phyloP scores from a whole-genome alignment of 2,113 vertebrate species.

The Pelmatolapia mariae region DNA sequence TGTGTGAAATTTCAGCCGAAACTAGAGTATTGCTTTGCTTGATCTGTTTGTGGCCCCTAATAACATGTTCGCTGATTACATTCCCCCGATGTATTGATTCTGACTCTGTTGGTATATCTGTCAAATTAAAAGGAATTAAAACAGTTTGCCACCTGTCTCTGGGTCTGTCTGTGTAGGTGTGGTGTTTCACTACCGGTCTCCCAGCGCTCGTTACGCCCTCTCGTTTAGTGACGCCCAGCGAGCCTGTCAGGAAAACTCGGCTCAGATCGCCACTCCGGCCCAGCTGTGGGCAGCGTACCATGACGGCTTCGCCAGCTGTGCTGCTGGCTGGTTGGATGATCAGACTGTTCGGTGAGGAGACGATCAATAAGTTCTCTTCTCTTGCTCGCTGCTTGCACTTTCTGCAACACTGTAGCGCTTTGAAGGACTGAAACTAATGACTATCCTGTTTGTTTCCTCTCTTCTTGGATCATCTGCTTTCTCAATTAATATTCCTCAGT shows the following conservation, averaged over 20 bases:
- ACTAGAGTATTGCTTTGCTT: not conserved
- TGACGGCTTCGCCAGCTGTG: conserved; percentile 86
- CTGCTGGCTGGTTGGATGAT: conserved; percentile 89
- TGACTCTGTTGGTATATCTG: not conserved
- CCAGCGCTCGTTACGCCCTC: conserved; percentile 75
- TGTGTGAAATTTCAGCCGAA: not conserved
- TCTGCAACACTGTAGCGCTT: not conserved
- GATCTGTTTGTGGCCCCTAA: not conserved
- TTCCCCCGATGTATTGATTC: not conserved
- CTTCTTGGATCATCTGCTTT: not conserved
- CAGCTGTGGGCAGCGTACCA: conserved; percentile 88
- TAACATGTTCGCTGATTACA: not conserved
- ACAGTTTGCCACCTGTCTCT: not conserved
- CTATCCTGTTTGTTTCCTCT: not conserved
- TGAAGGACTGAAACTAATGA: not conserved
- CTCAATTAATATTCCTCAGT: not conserved
- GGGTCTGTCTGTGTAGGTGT: conserved; percentile 71
- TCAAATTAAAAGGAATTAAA: not conserved
- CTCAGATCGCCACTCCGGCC: conserved; percentile 76
- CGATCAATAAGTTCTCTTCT: not conserved
- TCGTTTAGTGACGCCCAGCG: conserved; percentile 76
- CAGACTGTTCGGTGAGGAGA: conserved; percentile 82
- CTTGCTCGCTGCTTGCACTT: not conserved
- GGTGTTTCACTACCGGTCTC: conserved; percentile 86
- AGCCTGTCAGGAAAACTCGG: conserved; percentile 82